Base-by-base conservation (phyloP, 2,888 invertebrate species). In the Mythimna impura region DNA sequence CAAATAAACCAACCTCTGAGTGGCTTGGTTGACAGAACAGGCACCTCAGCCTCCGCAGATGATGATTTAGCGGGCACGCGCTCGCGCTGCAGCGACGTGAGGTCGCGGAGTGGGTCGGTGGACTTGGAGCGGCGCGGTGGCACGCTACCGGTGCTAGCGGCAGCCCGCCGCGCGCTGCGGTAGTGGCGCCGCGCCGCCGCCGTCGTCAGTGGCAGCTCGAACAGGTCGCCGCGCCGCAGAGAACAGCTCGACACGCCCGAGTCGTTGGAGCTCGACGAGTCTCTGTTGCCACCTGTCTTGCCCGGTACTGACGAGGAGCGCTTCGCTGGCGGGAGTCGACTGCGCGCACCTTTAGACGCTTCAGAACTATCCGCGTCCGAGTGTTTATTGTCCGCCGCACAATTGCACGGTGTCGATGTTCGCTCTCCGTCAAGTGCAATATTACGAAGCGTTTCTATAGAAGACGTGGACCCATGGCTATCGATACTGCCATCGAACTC, bases 261-360 rank as follows among this genome's bases (percentile, higher is more conserved):
- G 92, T 98, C 98, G 89, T 98, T 98, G 36, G 98, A 98, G 89
- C 98, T 98, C 7, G 98, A 98, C 0, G 98, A 98, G 89, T 98
- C 98, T 25, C 98, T 95, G 89, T 98, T 98, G 40, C 97, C 97
- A 1, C 96, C 97, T 3, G 97, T 96, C 88, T 97, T 97, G 80
- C 97, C 97, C 3, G 97, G 97, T 22, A 97, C 97, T 66, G 93
- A 90, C 4, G 91, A 89, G 0, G 91, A 89, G 0, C 89, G 85
- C 25, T 85, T 87, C 3, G 87, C 74, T 14, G 82, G 88, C 10
- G 88, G 85, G 4, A 84, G 76, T 22, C 89, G 89, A 36, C 80
- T 82, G 14, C 87, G 81, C 0, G 70, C 73, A 7, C 87, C 89
- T 61, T 90, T 91, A 0, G 94, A 92, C 3, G 94, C 93, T 73